A percentile compares a stretch with the other conserved stretches of the same genome.
phyloP scores from a whole-genome alignment of 2,113 vertebrate species.

The Penelope pileata region DNA sequence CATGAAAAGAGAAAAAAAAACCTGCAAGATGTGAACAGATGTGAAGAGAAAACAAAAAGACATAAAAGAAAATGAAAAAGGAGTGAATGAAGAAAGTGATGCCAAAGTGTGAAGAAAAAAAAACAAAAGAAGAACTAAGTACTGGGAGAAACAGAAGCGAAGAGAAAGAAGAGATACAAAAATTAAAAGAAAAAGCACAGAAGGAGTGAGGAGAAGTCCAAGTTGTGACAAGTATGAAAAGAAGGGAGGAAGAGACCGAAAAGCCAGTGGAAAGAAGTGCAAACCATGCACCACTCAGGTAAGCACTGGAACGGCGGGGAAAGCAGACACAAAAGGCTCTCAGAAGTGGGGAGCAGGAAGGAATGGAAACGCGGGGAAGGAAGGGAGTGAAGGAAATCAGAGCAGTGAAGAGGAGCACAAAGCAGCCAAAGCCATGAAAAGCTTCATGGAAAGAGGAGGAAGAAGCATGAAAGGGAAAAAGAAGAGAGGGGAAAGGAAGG shows the following conservation, averaged over 20 bases:
- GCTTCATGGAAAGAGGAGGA: not conserved
- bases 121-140: not conserved
- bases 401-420: not conserved
- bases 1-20: not conserved
- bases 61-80: not conserved
- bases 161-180: not conserved
- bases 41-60: not conserved
- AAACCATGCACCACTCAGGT: not conserved
- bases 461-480: not conserved
- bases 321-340: not conserved
- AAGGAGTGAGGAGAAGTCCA: not conserved
- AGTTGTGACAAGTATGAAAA: not conserved
- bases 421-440: not conserved
- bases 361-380: not conserved
- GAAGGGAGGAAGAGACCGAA: not conserved
- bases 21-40: not conserved
- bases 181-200: not conserved
- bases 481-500: rapidly evolving
- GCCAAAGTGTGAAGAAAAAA: not conserved
- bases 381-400: not conserved
- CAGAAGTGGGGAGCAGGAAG: not conserved
- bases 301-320: not conserved
- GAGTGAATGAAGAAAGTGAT: not conserved
- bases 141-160: not conserved
- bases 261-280: not conserved